Percentiles rank a stretch among this genome's conserved stretches.
phyloP scores from a whole-genome alignment of 53 echinoderm and acorn worm genomes.

The Echinarachnius parma region DNA sequence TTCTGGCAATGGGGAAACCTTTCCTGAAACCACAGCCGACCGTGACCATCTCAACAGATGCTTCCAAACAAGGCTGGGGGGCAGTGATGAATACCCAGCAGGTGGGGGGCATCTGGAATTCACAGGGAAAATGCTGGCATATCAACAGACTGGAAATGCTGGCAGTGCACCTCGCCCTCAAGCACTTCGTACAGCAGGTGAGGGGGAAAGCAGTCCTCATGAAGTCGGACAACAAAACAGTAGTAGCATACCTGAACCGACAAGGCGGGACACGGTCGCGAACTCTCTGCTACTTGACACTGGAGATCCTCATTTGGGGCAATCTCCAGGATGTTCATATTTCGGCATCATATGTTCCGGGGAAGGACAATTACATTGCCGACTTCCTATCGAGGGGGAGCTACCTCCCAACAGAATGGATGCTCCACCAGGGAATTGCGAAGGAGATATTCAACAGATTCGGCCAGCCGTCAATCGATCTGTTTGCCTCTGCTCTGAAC shows the following conservation, averaged over 20 bases:
- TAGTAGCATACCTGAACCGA: conserved; percentile 6
- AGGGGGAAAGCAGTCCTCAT: not conserved
- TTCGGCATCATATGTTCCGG: conserved; percentile 3
- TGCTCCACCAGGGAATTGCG: not conserved
- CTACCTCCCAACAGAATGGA: conserved; percentile 33
- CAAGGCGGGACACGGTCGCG: conserved; percentile 8
- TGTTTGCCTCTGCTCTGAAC: conserved; percentile 45
- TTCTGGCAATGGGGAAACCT: not conserved
- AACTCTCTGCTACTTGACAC: conserved; percentile 23
- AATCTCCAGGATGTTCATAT: not conserved
- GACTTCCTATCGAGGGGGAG: conserved; percentile 24
- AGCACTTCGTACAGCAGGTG: not conserved
- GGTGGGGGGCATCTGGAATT: not conserved
- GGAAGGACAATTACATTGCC: conserved; percentile 3
- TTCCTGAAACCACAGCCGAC: not conserved
- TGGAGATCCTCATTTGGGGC: conserved; percentile 3
- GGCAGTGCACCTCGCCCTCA: conserved; percentile 4
- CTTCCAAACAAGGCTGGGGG: conserved; percentile 21
- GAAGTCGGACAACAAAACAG: conserved; percentile 25
- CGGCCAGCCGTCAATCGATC: conserved; percentile 34
- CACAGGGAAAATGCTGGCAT: not conserved
- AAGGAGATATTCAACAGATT: conserved; percentile 30
- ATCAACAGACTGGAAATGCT: conserved; percentile 18
- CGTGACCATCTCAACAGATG: conserved; percentile 13
- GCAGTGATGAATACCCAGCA: not conserved